phyloP scores from a whole-genome alignment of 53 echinoderm and acorn worm species.

The Zoroaster sp. region DNA sequence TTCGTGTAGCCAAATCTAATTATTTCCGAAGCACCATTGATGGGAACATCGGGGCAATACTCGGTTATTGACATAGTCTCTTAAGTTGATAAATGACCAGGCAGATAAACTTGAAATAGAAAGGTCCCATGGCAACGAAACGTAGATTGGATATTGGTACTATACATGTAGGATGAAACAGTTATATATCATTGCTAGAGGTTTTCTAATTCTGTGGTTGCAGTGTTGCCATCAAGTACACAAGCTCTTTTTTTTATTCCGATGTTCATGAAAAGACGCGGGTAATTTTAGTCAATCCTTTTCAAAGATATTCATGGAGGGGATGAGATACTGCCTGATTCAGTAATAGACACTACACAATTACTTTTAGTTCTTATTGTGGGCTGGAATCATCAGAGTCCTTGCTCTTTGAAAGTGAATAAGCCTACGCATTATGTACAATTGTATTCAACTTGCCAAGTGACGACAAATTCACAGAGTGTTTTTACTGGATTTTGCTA shows the following conservation, averaged over 20 bases:
- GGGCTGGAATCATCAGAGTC: neutral
- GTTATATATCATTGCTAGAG: neutral
- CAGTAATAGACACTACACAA: constrained; percentile 1
- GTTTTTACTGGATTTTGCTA: no score
- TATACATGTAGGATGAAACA: neutral
- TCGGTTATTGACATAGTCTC: neutral
- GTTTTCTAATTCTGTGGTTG: no score
- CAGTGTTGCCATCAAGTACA: neutral
- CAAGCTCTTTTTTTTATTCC: neutral
- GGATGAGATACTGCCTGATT: neutral
- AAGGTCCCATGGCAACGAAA: neutral
- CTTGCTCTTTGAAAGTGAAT: neutral
- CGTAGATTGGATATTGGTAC: neutral
- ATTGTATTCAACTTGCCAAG: no score
- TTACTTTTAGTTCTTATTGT: neutral
- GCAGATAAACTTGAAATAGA: neutral
- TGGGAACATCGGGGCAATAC: neutral
- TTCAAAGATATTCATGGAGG: constrained; percentile 10
- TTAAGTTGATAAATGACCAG: neutral
- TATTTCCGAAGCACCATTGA: neutral
- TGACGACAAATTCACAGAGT: no score
- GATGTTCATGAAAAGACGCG: neutral
- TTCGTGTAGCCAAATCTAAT: neutral
- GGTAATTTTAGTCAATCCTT: constrained; percentile 26
- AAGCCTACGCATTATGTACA: no score